Evolutionary conservation across 2,888 invertebrate species (phyloP), one percentile per base, ranked within the genome.

Genomic region (Heteromurus nitidus): DNA sequence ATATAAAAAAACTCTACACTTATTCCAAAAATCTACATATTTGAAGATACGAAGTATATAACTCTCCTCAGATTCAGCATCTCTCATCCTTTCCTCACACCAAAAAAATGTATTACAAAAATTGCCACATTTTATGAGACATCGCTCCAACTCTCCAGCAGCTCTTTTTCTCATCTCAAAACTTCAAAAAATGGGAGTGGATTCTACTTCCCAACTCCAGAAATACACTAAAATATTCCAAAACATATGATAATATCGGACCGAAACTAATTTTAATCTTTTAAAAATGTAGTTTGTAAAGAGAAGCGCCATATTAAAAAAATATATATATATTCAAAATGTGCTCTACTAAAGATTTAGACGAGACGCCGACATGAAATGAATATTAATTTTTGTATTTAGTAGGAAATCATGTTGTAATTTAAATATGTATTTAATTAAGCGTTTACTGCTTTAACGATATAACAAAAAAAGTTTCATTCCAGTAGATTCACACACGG

Each of bases 181-280:
- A 13, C n/a, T n/a, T n/a, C 11, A 13, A 50, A 50, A 13, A 50
- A 5, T 50, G n/a, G n/a, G 3, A 50, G n/a, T 18, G 3, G 18
- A 7, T 50, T 50, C 50, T 50, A 50, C n/a, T 50, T 36, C 7
- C 36, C 5, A 36, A 36, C 13, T 9, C 5, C 3, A n/a, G 50
- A 50, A n/a, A 50, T 50, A 50, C 50, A n/a, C 11, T 50, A 50
- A 50, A 36, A 36, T 36, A 36, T 36, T 36, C 36, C 36, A n/a
- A 36, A 36, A 36, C 36, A 36, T 36, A 36, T 36, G 5, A 36
- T 36, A 36, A 36, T 36, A 5, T 36, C 36, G 36, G 36, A 36
- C 36, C 36, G 36, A 36, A 36, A 36, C 36, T 9, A 36, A 9
- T 9, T 36, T 36, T 36, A 36, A 36, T 36, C 5, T 36, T n/a